Evolutionary conservation across 2,113 vertebrate species (phyloP).

Genomic region (Trinectes maculatus): DNA sequence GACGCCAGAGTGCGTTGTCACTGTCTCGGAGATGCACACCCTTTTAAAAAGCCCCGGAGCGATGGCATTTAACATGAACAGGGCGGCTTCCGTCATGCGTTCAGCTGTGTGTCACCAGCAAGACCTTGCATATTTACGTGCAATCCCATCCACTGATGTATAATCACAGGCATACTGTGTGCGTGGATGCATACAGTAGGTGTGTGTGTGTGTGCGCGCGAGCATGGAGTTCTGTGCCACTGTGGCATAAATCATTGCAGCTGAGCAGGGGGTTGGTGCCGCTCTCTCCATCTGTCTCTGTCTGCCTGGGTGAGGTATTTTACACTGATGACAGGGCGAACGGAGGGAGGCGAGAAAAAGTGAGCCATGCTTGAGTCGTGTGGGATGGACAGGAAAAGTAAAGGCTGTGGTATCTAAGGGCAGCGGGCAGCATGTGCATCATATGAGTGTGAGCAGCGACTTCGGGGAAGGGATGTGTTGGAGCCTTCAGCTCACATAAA

Average conservation of each 20-base stretch:
- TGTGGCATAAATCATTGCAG: slow-evolving; percentile 73
- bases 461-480: slow-evolving; percentile 13
- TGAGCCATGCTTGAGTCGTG: slow-evolving; percentile 53
- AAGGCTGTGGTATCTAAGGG: slow-evolving; percentile 42
- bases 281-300: slow-evolving; percentile 78
- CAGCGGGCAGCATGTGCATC: slow-evolving; percentile 28
- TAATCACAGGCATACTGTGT: slow-evolving; percentile 52
- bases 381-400: slow-evolving; percentile 65
- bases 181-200: slow-evolving; percentile 32
- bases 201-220: slow-evolving; percentile 27
- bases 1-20: slow-evolving; percentile 59
- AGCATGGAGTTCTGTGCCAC: slow-evolving; percentile 30
- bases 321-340: slow-evolving; percentile 67
- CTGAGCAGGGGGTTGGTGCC: slow-evolving; percentile 68
- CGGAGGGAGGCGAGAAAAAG: slow-evolving; percentile 57
- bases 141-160: slow-evolving; percentile 54
- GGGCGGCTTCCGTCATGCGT: slow-evolving; percentile 65
- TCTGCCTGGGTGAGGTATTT: slow-evolving; percentile 76
- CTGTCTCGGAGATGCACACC: slow-evolving; percentile 65
- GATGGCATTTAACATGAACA: slow-evolving; percentile 67
- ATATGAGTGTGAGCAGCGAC: slow-evolving; percentile 30
- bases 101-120: slow-evolving; percentile 47
- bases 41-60: slow-evolving; percentile 62
- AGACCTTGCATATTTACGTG: slow-evolving; percentile 57
- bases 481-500: slow-evolving; percentile 52